Evolutionary conservation across 2,888 invertebrate genomes (phyloP), one percentile per base, ranked within the genome.

Genomic region (Syritta pipiens): DNA sequence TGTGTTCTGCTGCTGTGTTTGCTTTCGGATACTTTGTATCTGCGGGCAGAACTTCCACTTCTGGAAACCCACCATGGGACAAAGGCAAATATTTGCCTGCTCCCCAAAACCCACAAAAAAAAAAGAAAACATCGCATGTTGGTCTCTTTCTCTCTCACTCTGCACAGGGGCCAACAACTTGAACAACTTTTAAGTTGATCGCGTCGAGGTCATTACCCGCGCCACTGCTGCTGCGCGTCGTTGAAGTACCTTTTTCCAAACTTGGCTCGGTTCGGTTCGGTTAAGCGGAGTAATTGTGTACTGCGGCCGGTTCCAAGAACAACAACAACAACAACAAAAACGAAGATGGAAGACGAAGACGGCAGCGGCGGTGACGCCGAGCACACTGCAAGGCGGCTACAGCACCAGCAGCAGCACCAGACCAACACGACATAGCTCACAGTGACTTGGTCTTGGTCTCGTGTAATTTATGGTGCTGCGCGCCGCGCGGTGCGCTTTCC

Each of bases 261-360:
- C 79, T 79, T 74, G 74, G 79, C 24, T 79, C 49, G 74, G 65
- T 72, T 79, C 49, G 74, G 65, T 72, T 67, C 65, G 65, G 48
- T 74, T 79, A 74, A 67, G 67, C 79, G 28, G 74, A 79, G 67
- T 79, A 79, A 79, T 79, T 79, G 79, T 79, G 79, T 79, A 60
- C 60, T 72, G 72, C 28, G 72, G 72, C 72, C 30, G 57, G 51
- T 49, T 67, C 57, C 51, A 72, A 62, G 35, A 55, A 65, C n/a
- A 60, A 46, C 12, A 40, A 46, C 22, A 32, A 6, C n/a, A 57
- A 55, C 59, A 44, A 57, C 12, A 57, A 35, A 10, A 28, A 57
- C 19, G n/a, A n/a, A n/a, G n/a, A n/a, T n/a, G n/a, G n/a, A n/a
- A n/a, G n/a, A n/a, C n/a, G n/a, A n/a, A n/a, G n/a, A n/a, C n/a